Conservation (phyloP, 2,113 vertebrate species). For the Nymphicus hollandicus region DNA sequence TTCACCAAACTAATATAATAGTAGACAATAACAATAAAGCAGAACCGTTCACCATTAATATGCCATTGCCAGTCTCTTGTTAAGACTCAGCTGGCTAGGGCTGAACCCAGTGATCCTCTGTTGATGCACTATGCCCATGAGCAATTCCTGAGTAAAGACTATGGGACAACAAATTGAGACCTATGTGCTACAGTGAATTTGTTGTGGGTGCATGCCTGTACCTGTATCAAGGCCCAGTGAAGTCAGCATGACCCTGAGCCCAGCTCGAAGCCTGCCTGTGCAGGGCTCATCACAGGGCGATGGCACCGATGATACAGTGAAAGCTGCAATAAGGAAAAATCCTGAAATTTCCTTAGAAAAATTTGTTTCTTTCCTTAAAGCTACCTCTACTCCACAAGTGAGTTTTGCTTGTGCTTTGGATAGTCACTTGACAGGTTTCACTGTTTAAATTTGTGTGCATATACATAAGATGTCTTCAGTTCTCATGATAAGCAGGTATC, state of each 20-base stretch:
- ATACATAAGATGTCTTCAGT: neutral
- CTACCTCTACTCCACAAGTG: neutral
- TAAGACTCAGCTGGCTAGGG: neutral
- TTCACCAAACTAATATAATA: neutral
- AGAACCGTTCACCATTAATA: neutral
- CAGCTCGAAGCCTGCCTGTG: neutral
- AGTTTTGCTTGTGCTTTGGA: slow-evolving; percentile 24
- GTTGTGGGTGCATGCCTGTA: neutral
- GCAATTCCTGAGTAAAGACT: slow-evolving; percentile 40
- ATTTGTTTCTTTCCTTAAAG: neutral
- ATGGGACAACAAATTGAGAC: neutral
- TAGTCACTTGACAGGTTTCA: neutral
- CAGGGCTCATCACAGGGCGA: neutral
- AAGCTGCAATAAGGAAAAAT: neutral
- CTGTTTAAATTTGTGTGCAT: neutral
- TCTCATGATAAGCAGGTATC: neutral
- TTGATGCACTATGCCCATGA: neutral
- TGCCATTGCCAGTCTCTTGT: neutral
- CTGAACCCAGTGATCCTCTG: neutral
- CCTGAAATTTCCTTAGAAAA: neutral
- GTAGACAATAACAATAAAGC: neutral
- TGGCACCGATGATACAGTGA: neutral
- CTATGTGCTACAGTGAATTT: neutral
- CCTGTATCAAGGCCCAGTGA: neutral
- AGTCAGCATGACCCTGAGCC: neutral